These are phyloP conservation scores for Callipepla squamata DNA, from an alignment of 2,113 vertebrate genomes.

Conservation along the genomic window DNA sequence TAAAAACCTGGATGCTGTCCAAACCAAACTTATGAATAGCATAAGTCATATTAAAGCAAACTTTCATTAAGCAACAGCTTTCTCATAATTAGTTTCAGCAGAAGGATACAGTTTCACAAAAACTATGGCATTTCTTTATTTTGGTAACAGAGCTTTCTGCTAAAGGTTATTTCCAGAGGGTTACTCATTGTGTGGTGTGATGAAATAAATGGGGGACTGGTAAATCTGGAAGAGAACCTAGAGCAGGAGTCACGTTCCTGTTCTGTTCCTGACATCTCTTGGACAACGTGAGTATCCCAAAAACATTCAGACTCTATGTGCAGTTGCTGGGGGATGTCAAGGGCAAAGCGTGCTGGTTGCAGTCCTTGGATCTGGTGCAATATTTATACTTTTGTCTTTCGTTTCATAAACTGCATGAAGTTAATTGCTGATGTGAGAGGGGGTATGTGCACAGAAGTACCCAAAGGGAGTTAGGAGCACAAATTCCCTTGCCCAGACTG, in stretches of 20 bases:
- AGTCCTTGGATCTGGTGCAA: neutral
- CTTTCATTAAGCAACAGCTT: conserved; percentile 65
- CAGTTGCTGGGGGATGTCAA: fast-evolving
- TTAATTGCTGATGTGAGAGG: neutral
- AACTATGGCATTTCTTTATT: conserved; percentile 45
- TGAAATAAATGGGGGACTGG: neutral
- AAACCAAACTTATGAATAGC: conserved; percentile 65
- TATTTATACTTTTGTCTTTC: neutral
- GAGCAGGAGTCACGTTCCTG: neutral
- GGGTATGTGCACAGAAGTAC: neutral
- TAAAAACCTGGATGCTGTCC: conserved; percentile 57
- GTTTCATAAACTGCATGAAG: neutral
- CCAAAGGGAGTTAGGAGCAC: neutral
- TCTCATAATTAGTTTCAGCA: conserved; percentile 62
- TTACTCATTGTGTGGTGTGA: neutral
- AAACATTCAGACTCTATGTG: neutral
- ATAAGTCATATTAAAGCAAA: conserved; percentile 69
- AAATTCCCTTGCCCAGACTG: neutral
- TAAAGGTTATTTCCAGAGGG: conserved; percentile 53
- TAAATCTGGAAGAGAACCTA: neutral
- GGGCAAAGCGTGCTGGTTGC: fast-evolving
- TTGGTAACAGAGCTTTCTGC: conserved; percentile 26
- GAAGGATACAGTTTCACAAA: conserved; percentile 49
- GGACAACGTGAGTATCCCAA: fast-evolving
- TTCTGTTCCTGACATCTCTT: neutral